These are phyloP conservation scores for Hipposideros larvatus DNA, from an alignment of 2,797 vertebrate species.

Conservation along the genomic window DNA sequence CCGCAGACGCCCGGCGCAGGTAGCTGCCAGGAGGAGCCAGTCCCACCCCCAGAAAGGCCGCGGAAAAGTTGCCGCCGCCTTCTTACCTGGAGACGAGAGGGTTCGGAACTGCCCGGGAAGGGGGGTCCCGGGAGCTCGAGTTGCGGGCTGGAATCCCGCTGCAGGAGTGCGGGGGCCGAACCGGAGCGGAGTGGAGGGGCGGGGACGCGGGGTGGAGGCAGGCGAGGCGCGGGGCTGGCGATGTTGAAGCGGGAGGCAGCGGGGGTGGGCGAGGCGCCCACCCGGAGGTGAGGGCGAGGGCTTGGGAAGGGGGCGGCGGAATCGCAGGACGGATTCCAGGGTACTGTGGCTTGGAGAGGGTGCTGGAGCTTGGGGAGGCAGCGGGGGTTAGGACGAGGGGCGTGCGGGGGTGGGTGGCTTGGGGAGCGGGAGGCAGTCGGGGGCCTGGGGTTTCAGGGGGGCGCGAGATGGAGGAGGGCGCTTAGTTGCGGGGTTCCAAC, in stretches of 20 bases:
- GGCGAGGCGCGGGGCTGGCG: background rate
- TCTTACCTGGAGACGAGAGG: conserved; percentile 30
- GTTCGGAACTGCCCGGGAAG: background rate
- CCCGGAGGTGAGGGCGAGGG: background rate
- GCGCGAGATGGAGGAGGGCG: background rate
- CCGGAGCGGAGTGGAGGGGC: background rate
- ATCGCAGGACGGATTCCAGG: background rate
- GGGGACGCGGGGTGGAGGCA: background rate
- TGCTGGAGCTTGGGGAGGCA: background rate
- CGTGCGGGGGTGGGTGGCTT: background rate
- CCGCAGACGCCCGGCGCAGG: background rate
- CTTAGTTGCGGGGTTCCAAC: background rate
- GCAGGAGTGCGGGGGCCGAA: background rate
- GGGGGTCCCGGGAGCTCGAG: background rate
- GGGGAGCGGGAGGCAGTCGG: background rate
- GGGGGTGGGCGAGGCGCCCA: background rate
- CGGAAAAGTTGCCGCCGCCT: conserved; percentile 3
- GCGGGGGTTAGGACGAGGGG: background rate
- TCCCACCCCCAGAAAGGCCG: background rate
- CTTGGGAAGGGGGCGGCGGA: too few relatives aligned
- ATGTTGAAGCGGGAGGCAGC: background rate
- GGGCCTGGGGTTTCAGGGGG: background rate
- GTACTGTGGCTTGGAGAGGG: background rate
- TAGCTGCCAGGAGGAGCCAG: background rate
- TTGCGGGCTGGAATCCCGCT: background rate